Percentiles rank a stretch among this genome's conserved stretches.
Conservation (phyloP, 37 sponge, comb jelly and placozoan species). For the Bolinopsis microptera region DNA sequence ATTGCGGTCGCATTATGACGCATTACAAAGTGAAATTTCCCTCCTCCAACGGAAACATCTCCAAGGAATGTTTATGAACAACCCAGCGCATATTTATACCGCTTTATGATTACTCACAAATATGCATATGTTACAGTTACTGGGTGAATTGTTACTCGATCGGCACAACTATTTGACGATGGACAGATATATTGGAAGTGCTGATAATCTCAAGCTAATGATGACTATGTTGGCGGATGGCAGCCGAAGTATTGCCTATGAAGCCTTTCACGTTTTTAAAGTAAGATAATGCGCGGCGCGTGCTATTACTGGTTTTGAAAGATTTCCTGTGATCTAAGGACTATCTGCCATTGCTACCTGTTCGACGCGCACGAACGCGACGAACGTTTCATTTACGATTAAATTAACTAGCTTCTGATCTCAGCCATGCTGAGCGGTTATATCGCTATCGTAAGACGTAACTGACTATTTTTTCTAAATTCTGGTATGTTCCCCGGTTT, state of each 20-base stretch:
- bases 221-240: conserved; percentile 91
- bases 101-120: neutral
- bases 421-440: too few relatives aligned
- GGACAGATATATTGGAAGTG: conserved; percentile 91
- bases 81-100: neutral
- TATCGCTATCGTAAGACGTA: too few relatives aligned
- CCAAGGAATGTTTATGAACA: neutral
- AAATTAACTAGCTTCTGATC: too few relatives aligned
- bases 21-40: too few relatives aligned
- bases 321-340: neutral
- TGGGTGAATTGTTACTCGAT: conserved; percentile 96
- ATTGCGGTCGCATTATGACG: too few relatives aligned
- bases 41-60: neutral
- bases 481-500: too few relatives aligned
- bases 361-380: conserved; percentile 13
- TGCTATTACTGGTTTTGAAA: conserved; percentile 32
- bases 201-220: conserved; percentile 97
- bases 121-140: conserved; percentile 69
- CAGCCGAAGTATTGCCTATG: conserved; percentile 94
- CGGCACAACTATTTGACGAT: conserved; percentile 96
- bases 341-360: neutral
- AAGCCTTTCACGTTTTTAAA: conserved; percentile 99
- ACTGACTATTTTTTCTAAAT: too few relatives aligned
- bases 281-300: conserved; percentile 68
- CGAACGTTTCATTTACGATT: too few relatives aligned